phyloP scores from a whole-genome alignment of 2,113 vertebrate genomes.

The Mobula hypostoma region DNA sequence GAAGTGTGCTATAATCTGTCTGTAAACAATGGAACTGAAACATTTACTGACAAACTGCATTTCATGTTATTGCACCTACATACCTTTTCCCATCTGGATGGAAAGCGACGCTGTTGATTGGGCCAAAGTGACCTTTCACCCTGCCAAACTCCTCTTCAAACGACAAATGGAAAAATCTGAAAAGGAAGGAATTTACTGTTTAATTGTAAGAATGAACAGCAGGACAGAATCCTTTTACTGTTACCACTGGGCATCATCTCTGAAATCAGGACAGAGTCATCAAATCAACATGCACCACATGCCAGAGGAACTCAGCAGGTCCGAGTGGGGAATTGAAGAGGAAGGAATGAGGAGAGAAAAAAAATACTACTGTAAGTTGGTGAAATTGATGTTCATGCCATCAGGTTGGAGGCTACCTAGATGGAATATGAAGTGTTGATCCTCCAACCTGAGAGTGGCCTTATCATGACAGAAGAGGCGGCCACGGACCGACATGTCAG shows the following conservation, averaged over 20 bases:
- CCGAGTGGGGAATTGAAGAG: too few relatives aligned
- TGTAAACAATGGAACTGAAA: not conserved
- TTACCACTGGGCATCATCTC: not conserved
- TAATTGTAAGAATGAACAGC: not conserved
- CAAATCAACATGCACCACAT: not conserved
- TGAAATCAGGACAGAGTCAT: not conserved
- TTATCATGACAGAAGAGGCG: too few relatives aligned
- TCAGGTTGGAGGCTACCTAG: too few relatives aligned
- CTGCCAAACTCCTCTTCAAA: constrained; percentile 97
- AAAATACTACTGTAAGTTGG: too few relatives aligned
- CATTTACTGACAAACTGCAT: not conserved
- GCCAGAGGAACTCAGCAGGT: too few relatives aligned
- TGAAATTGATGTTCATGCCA: too few relatives aligned
- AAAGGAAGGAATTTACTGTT: not conserved
- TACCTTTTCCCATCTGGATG: constrained; percentile 97
- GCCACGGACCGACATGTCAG: too few relatives aligned
- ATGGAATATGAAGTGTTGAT: too few relatives aligned
- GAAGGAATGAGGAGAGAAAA: too few relatives aligned
- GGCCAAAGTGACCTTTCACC: constrained; percentile 94
- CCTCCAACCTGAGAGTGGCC: too few relatives aligned
- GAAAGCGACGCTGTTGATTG: constrained; percentile 94
- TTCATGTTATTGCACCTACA: not conserved
- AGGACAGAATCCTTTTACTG: not conserved
- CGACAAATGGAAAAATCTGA: constrained; percentile 89
- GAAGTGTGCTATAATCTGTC: not conserved